Percentiles rank a stretch among this genome's conserved stretches.
Conservation (phyloP, 2,113 vertebrate genomes). For the Nycticebus coucang region DNA sequence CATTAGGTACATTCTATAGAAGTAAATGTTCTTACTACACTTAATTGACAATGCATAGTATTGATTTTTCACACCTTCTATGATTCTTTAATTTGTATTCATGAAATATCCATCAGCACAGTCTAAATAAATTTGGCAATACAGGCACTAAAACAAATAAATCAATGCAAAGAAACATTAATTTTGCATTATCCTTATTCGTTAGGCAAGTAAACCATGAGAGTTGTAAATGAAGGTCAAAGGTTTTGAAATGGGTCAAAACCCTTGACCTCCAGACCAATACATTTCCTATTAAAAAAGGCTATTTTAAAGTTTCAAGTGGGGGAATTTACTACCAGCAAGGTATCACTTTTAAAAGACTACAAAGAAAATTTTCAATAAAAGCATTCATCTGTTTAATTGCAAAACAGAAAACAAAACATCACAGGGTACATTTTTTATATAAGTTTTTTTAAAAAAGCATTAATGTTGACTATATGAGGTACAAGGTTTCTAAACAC, state of each 20-base stretch:
- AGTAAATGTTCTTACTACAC: conserved; percentile 88
- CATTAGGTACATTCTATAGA: conserved; percentile 87
- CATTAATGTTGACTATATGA: conserved; percentile 34
- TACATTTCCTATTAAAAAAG: conserved; percentile 90
- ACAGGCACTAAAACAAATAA: conserved; percentile 91
- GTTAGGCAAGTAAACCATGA: conserved; percentile 91
- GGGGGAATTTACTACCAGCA: conserved; percentile 88
- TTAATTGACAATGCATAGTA: conserved; percentile 89
- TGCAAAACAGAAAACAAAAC: conserved; percentile 80
- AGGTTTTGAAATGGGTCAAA: conserved; percentile 92
- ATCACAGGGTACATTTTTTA: conserved; percentile 55
- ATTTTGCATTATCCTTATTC: conserved; percentile 98
- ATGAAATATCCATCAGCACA: conserved; percentile 94
- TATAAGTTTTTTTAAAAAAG: conserved; percentile 42
- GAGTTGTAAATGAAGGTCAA: conserved; percentile 92
- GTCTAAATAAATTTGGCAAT: conserved; percentile 98
- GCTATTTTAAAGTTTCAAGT: conserved; percentile 91
- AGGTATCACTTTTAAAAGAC: conserved; percentile 85
- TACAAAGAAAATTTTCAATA: conserved; percentile 84
- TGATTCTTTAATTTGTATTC: conserved; percentile 99
- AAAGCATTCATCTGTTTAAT: conserved; percentile 85
- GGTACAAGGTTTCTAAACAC: conserved; percentile 49
- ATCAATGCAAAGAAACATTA: conserved; percentile 98
- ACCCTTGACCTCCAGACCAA: conserved; percentile 96
- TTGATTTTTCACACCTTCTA: conserved; percentile 94